phyloP scores from a whole-genome alignment of 2,888 invertebrate genomes.

The Lasius fuliginosus region DNA sequence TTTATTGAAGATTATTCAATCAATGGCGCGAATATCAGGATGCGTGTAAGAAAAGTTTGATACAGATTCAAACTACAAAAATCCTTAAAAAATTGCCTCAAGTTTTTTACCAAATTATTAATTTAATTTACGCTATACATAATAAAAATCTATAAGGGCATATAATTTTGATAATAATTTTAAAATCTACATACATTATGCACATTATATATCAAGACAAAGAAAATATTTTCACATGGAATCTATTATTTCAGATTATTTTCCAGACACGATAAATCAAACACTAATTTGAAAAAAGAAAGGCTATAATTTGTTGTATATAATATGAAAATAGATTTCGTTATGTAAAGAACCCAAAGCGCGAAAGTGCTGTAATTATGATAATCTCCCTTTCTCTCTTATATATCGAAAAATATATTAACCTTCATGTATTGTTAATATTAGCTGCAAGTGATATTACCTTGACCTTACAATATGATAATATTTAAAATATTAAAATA shows the following conservation, averaged over 20 bases:
- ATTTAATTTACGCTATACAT: not conserved
- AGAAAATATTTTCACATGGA: not conserved
- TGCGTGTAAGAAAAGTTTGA: not conserved
- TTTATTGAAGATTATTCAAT: slow-evolving; percentile 35
- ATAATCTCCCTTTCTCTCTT: not conserved
- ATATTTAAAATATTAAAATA: slow-evolving; percentile 9
- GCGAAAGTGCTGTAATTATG: not conserved
- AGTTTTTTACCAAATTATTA: not conserved
- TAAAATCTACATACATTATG: not conserved
- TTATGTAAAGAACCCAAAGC: not conserved
- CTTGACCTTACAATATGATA: not conserved
- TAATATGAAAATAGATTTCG: not conserved
- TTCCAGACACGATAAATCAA: not conserved
- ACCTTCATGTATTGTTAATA: not conserved
- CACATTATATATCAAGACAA: not conserved
- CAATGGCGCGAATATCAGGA: not conserved
- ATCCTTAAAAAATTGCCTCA: not conserved
- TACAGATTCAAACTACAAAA: not conserved
- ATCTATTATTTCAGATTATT: not conserved
- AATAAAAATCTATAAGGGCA: not conserved
- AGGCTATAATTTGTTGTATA: not conserved
- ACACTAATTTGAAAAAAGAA: not conserved
- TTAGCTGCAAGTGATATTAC: not conserved
- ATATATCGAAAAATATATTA: not conserved
- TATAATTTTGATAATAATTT: not conserved